These are phyloP conservation scores for Speoplatyrhinus poulsoni DNA, from an alignment of 2,113 vertebrate genomes.

Conservation along the genomic window DNA sequence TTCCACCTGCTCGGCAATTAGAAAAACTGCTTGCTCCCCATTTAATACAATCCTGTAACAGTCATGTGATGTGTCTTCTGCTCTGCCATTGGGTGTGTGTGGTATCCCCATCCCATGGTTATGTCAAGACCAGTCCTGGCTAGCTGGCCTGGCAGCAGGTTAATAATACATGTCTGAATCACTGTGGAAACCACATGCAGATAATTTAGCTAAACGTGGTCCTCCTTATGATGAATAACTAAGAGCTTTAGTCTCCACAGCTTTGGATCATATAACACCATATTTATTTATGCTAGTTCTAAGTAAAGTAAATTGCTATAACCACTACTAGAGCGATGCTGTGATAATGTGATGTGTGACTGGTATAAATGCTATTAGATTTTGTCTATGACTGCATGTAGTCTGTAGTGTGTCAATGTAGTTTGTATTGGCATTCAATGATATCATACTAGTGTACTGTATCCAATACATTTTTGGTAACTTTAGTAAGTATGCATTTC, in stretches of 20 bases:
- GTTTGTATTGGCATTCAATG: neutral
- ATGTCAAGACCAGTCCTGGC: neutral
- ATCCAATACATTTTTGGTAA: neutral
- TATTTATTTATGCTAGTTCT: no score
- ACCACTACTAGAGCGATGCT: no score
- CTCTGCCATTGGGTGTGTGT: conserved; percentile 16
- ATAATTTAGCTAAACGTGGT: neutral
- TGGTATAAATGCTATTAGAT: no score
- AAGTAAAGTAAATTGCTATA: no score
- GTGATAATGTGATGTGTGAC: no score
- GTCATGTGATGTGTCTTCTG: neutral
- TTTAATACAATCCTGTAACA: neutral
- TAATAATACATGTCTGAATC: neutral
- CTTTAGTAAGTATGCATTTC: neutral
- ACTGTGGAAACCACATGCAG: neutral
- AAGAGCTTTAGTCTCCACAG: neutral
- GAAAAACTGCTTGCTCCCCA: conserved; percentile 66
- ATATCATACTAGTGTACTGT: neutral
- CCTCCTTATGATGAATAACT: neutral
- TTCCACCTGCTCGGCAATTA: conserved; percentile 70
- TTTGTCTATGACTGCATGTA: no score
- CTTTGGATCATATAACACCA: neutral
- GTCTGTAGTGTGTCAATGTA: no score
- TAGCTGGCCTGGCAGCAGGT: neutral
- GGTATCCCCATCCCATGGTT: neutral